phyloP scores from a whole-genome alignment of 64 coral and sea anemone species.

The Hydrozoanthus tunicans region DNA sequence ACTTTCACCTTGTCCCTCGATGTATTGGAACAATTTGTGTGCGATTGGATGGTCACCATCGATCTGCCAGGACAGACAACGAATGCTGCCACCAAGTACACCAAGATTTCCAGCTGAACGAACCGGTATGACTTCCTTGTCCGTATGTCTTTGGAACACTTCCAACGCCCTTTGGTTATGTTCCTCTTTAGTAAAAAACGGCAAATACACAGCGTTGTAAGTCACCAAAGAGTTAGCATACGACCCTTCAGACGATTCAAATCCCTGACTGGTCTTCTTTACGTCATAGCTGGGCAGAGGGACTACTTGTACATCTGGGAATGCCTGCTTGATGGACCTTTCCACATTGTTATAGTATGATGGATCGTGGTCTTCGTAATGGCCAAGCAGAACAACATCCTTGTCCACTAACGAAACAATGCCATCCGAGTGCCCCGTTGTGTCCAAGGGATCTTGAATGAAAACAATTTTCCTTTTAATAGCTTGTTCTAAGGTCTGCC shows the following conservation, averaged over 20 bases:
- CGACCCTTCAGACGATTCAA: conserved; percentile 69
- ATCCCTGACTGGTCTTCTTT: conserved; percentile 49
- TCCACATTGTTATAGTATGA: conserved; percentile 47
- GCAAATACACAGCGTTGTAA: conserved; percentile 74
- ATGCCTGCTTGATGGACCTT: conserved; percentile 50
- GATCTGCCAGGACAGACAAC: conserved; percentile 45
- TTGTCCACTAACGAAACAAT: conserved; percentile 75
- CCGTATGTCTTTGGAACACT: conserved; percentile 16
- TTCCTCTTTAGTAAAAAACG: conserved; percentile 56
- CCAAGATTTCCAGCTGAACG: conserved; percentile 17
- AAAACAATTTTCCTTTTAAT: conserved; percentile 74
- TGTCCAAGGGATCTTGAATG: conserved; percentile 62
- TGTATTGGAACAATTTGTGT: conserved; percentile 10
- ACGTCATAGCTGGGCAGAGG: conserved; percentile 70
- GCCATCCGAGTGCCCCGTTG: conserved; percentile 72
- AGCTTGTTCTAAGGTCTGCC: conserved; percentile 17
- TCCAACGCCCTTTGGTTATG: conserved; percentile 28
- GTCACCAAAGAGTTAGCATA: conserved; percentile 86
- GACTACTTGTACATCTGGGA: conserved; percentile 50
- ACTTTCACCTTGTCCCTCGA: not conserved
- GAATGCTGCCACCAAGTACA: conserved; percentile 24
- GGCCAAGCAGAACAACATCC: conserved; percentile 49
- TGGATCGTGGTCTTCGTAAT: conserved; percentile 50
- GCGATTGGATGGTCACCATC: conserved; percentile 15
- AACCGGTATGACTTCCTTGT: conserved; percentile 22